phyloP scores from a whole-genome alignment of 2,113 vertebrate genomes.

The Podocnemis expansa region DNA sequence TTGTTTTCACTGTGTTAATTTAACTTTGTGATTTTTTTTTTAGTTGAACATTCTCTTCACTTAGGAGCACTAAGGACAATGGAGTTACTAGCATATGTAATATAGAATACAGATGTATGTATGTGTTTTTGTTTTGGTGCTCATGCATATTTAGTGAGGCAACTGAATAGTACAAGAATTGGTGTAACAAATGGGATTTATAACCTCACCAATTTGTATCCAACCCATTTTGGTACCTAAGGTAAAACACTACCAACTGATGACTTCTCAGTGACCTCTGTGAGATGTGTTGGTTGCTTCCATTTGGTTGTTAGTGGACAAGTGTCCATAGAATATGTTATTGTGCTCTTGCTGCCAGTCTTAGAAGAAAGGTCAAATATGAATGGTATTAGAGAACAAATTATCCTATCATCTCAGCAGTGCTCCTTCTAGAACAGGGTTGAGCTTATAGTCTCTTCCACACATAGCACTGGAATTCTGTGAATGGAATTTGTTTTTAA shows the following conservation, averaged over 20 bases:
- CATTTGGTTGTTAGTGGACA: not conserved
- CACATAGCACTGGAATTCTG: not conserved
- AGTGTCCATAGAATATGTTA: not conserved
- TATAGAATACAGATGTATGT: fast-evolving
- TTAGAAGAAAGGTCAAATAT: not conserved
- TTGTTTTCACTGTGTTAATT: not conserved
- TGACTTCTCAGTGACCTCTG: not conserved
- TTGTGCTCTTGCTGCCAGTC: not conserved
- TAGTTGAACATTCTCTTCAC: not conserved
- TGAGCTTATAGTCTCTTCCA: not conserved
- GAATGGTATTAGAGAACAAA: not conserved
- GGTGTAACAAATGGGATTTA: not conserved
- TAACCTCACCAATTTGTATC: not conserved
- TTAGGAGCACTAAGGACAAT: not conserved
- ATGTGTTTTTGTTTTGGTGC: no score
- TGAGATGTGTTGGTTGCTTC: not conserved
- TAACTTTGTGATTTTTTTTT: not conserved
- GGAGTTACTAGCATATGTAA: not conserved
- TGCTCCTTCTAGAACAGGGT: not conserved
- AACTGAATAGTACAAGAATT: not conserved
- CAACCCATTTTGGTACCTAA: not conserved
- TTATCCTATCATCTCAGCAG: not conserved
- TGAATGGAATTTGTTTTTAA: not conserved
- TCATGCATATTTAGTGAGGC: not conserved
- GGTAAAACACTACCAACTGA: not conserved